phyloP scores from a whole-genome alignment of 1,140 invertebrate species.

The Penaeus indicus region DNA sequence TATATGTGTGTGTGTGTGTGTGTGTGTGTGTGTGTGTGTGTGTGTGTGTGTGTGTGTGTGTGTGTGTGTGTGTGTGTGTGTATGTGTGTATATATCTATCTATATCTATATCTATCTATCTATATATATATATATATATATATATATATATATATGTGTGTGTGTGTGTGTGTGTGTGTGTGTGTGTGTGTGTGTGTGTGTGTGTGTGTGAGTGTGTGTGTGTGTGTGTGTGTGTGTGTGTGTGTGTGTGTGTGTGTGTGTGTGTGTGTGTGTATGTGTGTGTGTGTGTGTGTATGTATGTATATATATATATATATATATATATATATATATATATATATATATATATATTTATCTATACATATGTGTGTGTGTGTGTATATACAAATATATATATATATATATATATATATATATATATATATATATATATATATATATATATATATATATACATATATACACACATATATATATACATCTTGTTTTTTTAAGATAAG shows the following conservation, averaged over 20 bases:
- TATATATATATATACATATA: too few species aligned
- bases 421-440: too few species aligned
- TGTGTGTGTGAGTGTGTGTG: background rate
- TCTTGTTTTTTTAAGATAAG: too few species aligned
- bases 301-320: background rate
- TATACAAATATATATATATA: background rate
- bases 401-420: background rate
- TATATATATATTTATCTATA: background rate
- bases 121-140: conserved; percentile 15
- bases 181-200: background rate
- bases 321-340: conserved; percentile 1
- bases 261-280: background rate
- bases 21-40: too few species aligned
- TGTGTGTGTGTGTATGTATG: background rate
- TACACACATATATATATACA: too few species aligned
- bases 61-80: background rate
- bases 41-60: background rate
- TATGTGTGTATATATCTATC: background rate
- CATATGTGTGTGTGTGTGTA: background rate
- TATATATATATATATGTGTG: conserved; percentile 8
- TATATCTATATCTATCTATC: too few species aligned
- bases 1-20: background rate
- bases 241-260: background rate
- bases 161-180: background rate
- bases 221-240: background rate